Conservation (phyloP, 2,113 vertebrate species). For the Phycodurus eques region DNA sequence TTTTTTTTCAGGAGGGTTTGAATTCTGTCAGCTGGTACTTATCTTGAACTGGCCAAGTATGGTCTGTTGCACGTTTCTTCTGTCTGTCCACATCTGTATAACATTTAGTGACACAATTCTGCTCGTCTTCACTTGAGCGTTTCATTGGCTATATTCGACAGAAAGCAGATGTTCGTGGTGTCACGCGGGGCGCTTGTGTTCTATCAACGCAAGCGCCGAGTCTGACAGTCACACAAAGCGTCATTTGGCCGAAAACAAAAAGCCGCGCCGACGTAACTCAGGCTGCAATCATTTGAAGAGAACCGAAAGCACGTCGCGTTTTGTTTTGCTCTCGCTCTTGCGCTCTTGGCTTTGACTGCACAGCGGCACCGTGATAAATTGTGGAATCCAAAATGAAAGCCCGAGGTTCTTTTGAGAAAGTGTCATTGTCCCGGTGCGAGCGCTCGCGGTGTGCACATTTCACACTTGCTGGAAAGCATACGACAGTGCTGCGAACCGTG, state of each 20-base stretch:
- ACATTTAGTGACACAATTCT: not conserved
- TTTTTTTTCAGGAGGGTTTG: too few relatives aligned
- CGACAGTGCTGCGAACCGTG: not conserved
- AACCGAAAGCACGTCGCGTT: constrained; percentile 20
- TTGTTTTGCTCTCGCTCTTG: not conserved
- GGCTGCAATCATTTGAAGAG: constrained; percentile 15
- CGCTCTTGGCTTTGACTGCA: not conserved
- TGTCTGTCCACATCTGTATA: not conserved
- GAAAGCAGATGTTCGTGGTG: constrained; percentile 22
- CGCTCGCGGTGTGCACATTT: constrained; percentile 20
- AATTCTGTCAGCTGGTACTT: too few relatives aligned
- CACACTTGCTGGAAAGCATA: constrained; percentile 1
- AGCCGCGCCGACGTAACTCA: constrained; percentile 29
- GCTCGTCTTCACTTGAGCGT: constrained; percentile 22
- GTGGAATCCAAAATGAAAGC: constrained; percentile 30
- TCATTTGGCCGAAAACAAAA: constrained; percentile 32
- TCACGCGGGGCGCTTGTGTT: constrained; percentile 14
- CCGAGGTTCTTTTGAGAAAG: constrained; percentile 24
- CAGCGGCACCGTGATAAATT: constrained; percentile 28
- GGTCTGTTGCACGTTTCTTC: too few relatives aligned
- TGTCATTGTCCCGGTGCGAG: constrained; percentile 29
- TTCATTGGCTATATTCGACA: not conserved
- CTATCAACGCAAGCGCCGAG: constrained; percentile 34
- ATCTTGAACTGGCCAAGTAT: too few relatives aligned
- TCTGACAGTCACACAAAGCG: constrained; percentile 39